Base-by-base conservation (phyloP, 2,797 vertebrate genomes). In the Alfaro cultratus region DNA sequence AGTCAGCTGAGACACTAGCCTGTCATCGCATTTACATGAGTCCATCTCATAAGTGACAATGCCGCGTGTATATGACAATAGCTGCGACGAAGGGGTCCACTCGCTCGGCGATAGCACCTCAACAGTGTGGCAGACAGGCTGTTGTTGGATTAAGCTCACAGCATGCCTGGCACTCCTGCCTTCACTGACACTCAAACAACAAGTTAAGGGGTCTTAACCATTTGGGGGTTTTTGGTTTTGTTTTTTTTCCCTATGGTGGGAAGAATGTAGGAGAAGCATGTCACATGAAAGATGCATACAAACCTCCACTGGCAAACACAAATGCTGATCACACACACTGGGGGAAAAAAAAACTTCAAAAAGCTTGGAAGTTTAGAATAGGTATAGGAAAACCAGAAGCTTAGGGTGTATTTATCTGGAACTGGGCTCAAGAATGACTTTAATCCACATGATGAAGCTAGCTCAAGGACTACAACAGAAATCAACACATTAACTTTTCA, bases 1-100 rank as follows among this genome's bases (percentile, higher is more conserved):
- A 95, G 80, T 95, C 93, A 94, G 81, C 80, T 80, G 79, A 88
- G 92, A 95, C 94, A 92, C 90, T 87, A 90, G 87, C 88, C 92
- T 95, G 94, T 95, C 95, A 94, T 70, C 80, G n/a, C 89, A 94
- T 94, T 94, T 93, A 92, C 92, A 93, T 91, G 88, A 92, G 89
- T 93, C 93, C 92, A 90, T 92, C 91, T 93, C 88, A 83, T 82
- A 88, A 29, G 84, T 92, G 92, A 93, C 93, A 94, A 93, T 93
- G 90, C 85, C 82, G 89, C 85, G 83, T 90, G 89, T 91, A 89
- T 76, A 34, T 92, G 91, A 94, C 91, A 94, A 94, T 92, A 80
- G 83, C 64, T 83, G 82, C 46, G 5, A 85, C 73, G 84, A 92
- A 93, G 90, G 86, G 87, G 93, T 93, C 93, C 93, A 88, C 87